Evolutionary conservation across 2,888 invertebrate species (phyloP), one percentile per base, ranked within the genome.

Genomic region (Euzetes globulus): DNA sequence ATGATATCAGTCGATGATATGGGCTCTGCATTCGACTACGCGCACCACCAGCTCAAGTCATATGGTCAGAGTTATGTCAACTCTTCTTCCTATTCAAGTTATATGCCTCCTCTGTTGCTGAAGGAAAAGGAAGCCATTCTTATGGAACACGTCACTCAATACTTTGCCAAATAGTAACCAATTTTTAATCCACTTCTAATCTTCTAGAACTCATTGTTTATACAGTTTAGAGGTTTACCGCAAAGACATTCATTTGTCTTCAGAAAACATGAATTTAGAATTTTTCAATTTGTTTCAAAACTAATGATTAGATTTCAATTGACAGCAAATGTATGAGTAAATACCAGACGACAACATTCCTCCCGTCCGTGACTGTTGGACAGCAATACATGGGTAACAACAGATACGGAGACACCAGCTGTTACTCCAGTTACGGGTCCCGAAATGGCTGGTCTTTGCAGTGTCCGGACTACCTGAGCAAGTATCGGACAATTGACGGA

Each of bases 401-500:
- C 47, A 45, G 13, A 58, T n/a, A 73, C 22, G 75, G 75, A 9
- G 75, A 75, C 41, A 33, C 52, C 15, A 73, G 73, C n/a, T 75
- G 75, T 68, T 41, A 60, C 37, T 60, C 76, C 27, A 47, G 17
- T 47, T 75, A 58, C 19, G 41, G 45, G 17, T 19, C 37, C 37
- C 19, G 41, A 41, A 19, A 60, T 7, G 72, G 55, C 1, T 74
- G 71, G 27, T 11, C 11, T n/a, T 37, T 41, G n/a, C 3, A 75
- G 9, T 76, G 60, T 33, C 29, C 52, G 25, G 9, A 73, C 27
- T 27, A 2, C 22, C 3, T 3, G 19, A 41, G 41, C 25, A 63
- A 63, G 73, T 94, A 91, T 83, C 88, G 94, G 72, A 91, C 92
- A 0, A 88, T 90, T 74, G 92, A 92, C 81, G 94, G 94, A 33